These are phyloP conservation scores for Panthera uncia DNA, from an alignment of 2,113 vertebrate species.

Conservation along the genomic window DNA sequence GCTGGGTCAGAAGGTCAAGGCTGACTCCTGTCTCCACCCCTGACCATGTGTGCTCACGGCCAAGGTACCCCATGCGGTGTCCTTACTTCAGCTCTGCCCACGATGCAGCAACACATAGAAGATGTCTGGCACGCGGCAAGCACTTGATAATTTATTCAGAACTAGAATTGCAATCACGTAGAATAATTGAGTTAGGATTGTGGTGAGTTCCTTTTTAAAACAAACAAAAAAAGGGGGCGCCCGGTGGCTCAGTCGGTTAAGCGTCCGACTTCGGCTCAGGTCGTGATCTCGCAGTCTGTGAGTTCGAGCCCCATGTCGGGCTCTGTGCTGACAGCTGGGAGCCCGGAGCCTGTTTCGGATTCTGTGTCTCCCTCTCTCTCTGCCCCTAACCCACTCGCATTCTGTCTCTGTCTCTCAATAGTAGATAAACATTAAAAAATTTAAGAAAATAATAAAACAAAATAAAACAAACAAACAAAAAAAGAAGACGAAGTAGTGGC, in stretches of 20 bases:
- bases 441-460: too few species aligned
- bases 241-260: too few species aligned
- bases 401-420: too few species aligned
- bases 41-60: not conserved
- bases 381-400: too few species aligned
- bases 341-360: too few species aligned
- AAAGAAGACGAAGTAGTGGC: not conserved
- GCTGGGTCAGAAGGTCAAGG: not conserved
- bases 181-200: not conserved
- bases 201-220: not conserved
- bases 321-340: too few species aligned
- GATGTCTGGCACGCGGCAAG: not conserved
- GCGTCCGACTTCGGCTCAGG: too few species aligned
- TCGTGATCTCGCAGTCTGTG: too few species aligned
- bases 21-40: not conserved
- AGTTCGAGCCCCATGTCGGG: too few species aligned
- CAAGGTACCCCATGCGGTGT: fast-evolving
- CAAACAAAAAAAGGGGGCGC: not conserved
- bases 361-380: too few species aligned
- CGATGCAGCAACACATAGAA: too few species aligned
- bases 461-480: not conserved
- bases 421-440: too few species aligned
- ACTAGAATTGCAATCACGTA: not conserved
- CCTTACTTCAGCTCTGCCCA: not conserved
- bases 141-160: not conserved